Evolutionary conservation across 2,888 invertebrate species (phyloP), one percentile per base, ranked within the genome.

Genomic region (Drosophila macrospina): DNA sequence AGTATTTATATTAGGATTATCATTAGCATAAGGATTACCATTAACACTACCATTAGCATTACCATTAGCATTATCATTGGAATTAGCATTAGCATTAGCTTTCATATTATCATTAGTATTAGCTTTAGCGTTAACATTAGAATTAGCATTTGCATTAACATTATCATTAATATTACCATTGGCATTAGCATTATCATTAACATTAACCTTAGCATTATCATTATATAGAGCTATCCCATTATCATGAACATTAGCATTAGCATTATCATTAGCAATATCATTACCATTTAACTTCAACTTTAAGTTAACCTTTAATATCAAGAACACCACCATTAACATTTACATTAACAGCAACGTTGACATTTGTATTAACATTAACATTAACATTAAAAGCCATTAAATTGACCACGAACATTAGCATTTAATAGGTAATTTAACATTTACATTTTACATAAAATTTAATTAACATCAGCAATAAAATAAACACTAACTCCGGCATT

Each of bases 71-170:
- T 39, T 39, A 39, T 4, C 39, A 39, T 39, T 39, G 16, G 15
- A 15, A 39, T 39, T 39, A 39, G 39, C 39, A 39, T 39, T 39
- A 39, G 15, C 39, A 16, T 39, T 16, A 39, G n/a, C n/a, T n/a
- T 11, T 20, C 11, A 4, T 10, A 41, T 20, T 41, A 16, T 4
- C 10, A 24, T 41, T 20, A 39, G 10, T 20, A 41, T 16, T 36
- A 13, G 13, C 36, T 13, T 36, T 36, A 13, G 7, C 13, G 6
- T 36, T 36, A 13, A 7, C 36, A 36, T 36, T 36, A 13, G 15
- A n/a, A 13, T 16, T 39, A 16, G 10, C 39, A 39, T 8, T 39
- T n/a, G n/a, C n/a, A 13, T 36, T 36, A 13, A 7, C 36, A 36
- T 36, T 36, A 13, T 4, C 13, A 36, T 36, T 13, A 4, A 6